Percentiles rank a stretch among this genome's conserved stretches.
Evolutionary conservation across 2,888 invertebrate genomes (phyloP).

Genomic region (Syrista parreyssii): DNA sequence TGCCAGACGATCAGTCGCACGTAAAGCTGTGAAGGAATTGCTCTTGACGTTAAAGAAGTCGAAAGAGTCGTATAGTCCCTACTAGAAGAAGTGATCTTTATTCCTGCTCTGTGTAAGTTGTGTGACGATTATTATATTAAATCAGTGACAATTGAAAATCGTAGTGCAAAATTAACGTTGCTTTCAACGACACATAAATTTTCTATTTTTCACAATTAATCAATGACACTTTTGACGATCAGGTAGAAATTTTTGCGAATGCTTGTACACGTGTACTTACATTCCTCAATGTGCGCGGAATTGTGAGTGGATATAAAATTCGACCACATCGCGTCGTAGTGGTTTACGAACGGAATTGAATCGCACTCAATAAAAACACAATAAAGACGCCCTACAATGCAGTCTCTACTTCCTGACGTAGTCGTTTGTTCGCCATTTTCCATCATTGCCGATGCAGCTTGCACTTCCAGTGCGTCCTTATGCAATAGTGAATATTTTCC

Average conservation of each 20-base stretch:
- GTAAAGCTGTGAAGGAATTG: too few relatives aligned
- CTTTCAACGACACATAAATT: neutral
- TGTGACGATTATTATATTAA: neutral
- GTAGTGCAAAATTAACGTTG: neutral
- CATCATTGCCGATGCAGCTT: neutral
- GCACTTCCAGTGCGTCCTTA: neutral
- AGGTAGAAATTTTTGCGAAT: neutral
- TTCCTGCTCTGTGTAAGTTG: too few relatives aligned
- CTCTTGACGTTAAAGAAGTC: too few relatives aligned
- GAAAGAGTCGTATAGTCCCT: neutral
- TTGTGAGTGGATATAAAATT: neutral
- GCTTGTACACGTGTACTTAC: neutral
- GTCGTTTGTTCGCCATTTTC: neutral
- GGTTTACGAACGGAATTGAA: conserved; percentile 1
- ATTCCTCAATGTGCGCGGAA: neutral
- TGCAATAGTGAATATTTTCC: too few relatives aligned
- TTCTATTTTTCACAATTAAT: neutral
- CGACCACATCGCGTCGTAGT: neutral
- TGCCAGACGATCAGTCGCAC: too few relatives aligned
- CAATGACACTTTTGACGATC: neutral
- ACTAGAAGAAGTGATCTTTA: neutral
- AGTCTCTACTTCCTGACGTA: neutral
- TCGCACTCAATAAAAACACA: conserved; percentile 5
- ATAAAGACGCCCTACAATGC: conserved; percentile 3
- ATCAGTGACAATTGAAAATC: neutral